These are phyloP conservation scores for Cryptotis parvus DNA, from an alignment of 2,113 vertebrate genomes.

Conservation along the genomic window DNA sequence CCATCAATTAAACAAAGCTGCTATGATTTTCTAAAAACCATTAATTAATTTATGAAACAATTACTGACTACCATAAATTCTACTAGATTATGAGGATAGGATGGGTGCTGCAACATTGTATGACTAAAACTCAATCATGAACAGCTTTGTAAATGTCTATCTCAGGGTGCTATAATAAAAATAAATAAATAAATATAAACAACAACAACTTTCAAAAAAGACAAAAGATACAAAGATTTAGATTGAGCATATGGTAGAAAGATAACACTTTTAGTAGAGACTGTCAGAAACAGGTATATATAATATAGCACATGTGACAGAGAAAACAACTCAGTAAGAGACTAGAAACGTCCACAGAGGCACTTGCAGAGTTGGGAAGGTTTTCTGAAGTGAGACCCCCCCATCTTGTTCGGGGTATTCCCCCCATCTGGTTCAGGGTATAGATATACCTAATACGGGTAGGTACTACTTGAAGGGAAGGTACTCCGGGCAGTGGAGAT, in stretches of 20 bases:
- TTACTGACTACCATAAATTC: background rate
- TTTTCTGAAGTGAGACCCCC: background rate
- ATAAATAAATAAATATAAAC: no score
- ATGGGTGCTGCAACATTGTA: no score
- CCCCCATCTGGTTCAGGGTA: background rate
- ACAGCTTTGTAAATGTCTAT: no score
- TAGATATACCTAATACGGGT: background rate
- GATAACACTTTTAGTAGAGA: background rate
- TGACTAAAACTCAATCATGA: no score
- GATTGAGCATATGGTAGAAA: background rate
- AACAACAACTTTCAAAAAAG: no score
- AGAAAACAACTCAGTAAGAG: background rate
- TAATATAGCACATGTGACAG: background rate
- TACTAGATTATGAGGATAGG: conserved; percentile 4
- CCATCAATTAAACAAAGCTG: background rate
- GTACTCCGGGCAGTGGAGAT: background rate
- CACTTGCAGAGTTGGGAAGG: background rate
- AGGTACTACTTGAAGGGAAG: background rate
- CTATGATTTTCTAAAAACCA: conserved; percentile 35
- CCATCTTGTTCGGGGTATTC: background rate
- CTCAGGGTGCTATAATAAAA: no score
- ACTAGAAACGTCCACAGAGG: background rate
- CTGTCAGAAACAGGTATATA: background rate
- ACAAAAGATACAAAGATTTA: background rate
- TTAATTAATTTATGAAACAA: background rate